phyloP scores from a whole-genome alignment of 2,888 invertebrate species.

The Idaea dimidiata region DNA sequence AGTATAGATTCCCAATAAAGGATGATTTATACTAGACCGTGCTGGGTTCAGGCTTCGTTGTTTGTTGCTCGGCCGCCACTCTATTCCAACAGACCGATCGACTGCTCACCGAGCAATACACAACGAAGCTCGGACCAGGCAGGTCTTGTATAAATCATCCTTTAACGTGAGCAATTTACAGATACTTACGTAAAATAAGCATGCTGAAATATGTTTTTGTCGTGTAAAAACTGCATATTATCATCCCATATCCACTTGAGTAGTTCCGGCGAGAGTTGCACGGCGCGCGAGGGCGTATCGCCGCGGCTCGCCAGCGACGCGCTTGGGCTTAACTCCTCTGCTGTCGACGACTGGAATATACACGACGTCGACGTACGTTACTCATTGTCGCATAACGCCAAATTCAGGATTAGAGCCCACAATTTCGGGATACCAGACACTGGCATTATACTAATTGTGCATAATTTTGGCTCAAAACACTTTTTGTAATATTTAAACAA shows the following conservation, averaged over 20 bases:
- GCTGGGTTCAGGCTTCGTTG: no score
- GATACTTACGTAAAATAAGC: conserved; percentile 92
- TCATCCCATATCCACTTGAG: conserved; percentile 99
- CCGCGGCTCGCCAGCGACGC: conserved; percentile 50
- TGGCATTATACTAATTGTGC: neutral
- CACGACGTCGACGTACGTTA: no score
- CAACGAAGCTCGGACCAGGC: no score
- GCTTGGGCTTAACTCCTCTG: conserved; percentile 49
- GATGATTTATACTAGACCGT: no score
- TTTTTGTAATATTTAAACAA: no score
- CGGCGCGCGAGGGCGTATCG: conserved; percentile 52
- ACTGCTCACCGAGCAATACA: no score
- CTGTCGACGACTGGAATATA: conserved; percentile 55
- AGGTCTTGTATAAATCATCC: no score
- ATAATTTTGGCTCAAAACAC: no score
- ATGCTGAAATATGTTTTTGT: conserved; percentile 97
- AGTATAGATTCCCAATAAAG: no score
- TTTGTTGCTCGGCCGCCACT: no score
- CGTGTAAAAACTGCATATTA: conserved; percentile 96
- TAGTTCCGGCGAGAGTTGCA: conserved; percentile 88
- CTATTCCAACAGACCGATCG: no score
- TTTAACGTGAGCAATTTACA: no score
- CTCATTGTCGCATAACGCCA: neutral
- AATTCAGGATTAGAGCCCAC: neutral
- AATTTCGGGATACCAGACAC: neutral